Evolutionary conservation across 1,140 invertebrate species (phyloP).

Genomic region (Paramacrobiotus metropolitanus): DNA sequence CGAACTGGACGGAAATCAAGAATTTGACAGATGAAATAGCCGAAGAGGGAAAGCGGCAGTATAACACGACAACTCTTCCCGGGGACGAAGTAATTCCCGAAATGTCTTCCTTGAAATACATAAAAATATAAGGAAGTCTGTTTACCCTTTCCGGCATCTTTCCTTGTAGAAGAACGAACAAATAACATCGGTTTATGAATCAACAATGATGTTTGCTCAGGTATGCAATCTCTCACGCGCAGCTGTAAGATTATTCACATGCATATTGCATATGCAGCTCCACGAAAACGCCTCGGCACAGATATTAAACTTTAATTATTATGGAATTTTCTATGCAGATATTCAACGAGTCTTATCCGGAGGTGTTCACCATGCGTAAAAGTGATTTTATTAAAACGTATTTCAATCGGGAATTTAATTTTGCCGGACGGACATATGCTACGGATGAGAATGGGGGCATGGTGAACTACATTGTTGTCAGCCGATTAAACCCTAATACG

Average conservation of each 20-base stretch:
- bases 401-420: not conserved
- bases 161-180: not conserved
- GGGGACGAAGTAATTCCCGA: not conserved
- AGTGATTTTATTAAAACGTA: not conserved
- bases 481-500: not conserved
- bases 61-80: not conserved
- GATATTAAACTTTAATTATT: too few species aligned
- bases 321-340: too few species aligned
- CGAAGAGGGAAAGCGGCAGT: not conserved
- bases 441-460: not conserved
- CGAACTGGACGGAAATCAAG: not conserved
- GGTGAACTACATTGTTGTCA: not conserved
- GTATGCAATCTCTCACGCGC: too few species aligned
- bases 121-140: too few species aligned
- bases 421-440: not conserved
- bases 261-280: too few species aligned
- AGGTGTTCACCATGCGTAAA: not conserved
- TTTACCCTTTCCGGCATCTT: too few species aligned
- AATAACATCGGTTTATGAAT: not conserved
- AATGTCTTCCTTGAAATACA: too few species aligned
- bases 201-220: not conserved
- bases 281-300: too few species aligned
- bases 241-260: too few species aligned
- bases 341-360: not conserved
- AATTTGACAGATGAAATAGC: not conserved